A percentile compares a stretch with the other conserved stretches of the same genome.
phyloP scores from a whole-genome alignment of 2,888 invertebrate species.

The Clitarchus hookeri region DNA sequence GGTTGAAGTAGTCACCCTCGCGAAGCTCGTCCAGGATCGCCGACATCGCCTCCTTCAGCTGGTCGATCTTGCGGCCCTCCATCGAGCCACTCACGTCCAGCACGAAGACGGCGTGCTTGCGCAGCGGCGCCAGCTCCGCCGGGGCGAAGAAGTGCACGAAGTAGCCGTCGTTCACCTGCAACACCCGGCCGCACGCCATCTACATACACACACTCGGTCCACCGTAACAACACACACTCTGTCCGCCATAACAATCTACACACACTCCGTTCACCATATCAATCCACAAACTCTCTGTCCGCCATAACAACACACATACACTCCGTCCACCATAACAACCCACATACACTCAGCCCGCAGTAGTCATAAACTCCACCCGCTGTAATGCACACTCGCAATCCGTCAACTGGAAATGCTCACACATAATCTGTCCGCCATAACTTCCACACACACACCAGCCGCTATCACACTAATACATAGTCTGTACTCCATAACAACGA shows the following conservation, averaged over 20 bases:
- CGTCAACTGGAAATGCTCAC: no score
- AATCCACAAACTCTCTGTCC: no score
- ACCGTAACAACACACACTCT: background rate
- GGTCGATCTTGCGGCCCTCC: slow-evolving; percentile 55
- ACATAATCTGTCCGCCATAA: no score
- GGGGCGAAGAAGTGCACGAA: slow-evolving; percentile 60
- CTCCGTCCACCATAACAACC: no score
- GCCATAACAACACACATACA: no score
- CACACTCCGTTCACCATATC: background rate
- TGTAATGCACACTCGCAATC: no score
- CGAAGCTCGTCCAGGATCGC: slow-evolving; percentile 53
- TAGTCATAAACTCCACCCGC: no score
- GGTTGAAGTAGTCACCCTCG: slow-evolving; percentile 53
- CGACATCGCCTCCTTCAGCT: slow-evolving; percentile 53
- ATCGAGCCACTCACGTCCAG: slow-evolving; percentile 60
- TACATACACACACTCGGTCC: background rate
- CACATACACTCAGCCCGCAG: no score
- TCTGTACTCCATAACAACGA: no score
- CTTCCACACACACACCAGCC: no score
- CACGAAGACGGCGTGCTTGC: slow-evolving; percentile 59
- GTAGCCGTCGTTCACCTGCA: slow-evolving; percentile 52
- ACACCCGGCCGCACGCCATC: background rate
- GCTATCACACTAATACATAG: no score
- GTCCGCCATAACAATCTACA: background rate
- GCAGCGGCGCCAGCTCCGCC: slow-evolving; percentile 50